Base-by-base conservation (phyloP, 2,797 vertebrate genomes). In the Catamblyrhynchus diadema region DNA sequence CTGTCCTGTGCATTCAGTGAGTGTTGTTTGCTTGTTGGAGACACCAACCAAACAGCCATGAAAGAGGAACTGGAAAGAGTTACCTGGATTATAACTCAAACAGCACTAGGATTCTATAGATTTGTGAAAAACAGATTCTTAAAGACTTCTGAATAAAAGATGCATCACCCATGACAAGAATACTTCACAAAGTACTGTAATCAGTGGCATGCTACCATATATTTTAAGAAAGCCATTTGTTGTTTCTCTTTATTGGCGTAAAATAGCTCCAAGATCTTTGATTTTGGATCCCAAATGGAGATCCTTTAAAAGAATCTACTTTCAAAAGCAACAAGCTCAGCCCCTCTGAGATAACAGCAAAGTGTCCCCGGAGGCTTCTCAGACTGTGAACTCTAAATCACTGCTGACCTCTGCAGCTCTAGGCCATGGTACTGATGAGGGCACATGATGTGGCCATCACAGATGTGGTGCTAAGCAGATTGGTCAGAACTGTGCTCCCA, bases 51-150 rank as follows among this genome's bases (percentile, higher is more conserved):
- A 86, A 60, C 19, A 72, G 62, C 9, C 44, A 24, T 8, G n/a
- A 92, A 44, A 79, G 16, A 82, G 1, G 71, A 87, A 71, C 19
- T 51, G 23, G n/a, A 32, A 61, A 51, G 21, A 67, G 41, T 24
- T 27, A 22, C 41, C 37, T 51, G 56, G 48, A 42, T 24, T 53
- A 41, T 19, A 82, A 48, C 32, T 62, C 42, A 30, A 42, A 44
- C 3, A 70, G 30, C 1, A 1, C 0, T 53, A 4, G 14, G 3
- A 11, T 57, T 33, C 67, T 41, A 66, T 0, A 30, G 59, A 16
- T 51, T 32, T 48, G 23, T 50, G 71, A 42, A 80, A 92, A 88
- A 64, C 8, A 69, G 56, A 86, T 70, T 85, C 48, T 65, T 59
- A 53, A 56, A 61, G 47, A 32, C 14, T 66, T 80, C 10, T 28